phyloP scores from a whole-genome alignment of 2,888 invertebrate genomes.

The Lasioglossum malachurum region DNA sequence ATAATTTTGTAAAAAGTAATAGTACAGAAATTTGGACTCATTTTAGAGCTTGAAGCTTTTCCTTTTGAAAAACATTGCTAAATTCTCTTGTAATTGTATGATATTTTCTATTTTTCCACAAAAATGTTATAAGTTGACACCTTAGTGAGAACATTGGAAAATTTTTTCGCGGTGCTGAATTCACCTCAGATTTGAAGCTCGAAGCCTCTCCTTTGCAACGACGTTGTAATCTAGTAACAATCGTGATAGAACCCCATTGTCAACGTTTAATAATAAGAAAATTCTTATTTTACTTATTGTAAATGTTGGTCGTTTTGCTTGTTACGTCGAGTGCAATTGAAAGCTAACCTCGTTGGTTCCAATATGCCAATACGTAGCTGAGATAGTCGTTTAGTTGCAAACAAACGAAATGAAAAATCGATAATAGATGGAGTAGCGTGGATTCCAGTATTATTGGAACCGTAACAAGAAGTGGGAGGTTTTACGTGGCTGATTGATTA shows the following conservation, averaged over 20 bases:
- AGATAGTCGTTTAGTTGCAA: constrained; percentile 7
- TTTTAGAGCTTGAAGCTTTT: too few species aligned
- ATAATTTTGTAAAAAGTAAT: not conserved
- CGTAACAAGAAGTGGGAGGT: constrained; percentile 7
- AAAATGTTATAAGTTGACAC: too few species aligned
- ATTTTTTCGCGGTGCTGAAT: too few species aligned
- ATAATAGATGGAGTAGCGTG: not conserved
- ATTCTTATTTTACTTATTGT: not conserved
- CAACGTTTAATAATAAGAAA: not conserved
- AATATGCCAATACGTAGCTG: not conserved
- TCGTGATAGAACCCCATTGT: not conserved
- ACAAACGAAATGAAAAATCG: constrained; percentile 6
- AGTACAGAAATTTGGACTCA: not conserved
- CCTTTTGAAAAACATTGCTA: too few species aligned
- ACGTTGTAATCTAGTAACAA: not conserved
- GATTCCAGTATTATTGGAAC: constrained; percentile 7
- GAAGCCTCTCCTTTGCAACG: too few species aligned
- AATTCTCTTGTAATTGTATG: too few species aligned
- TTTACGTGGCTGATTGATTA: constrained; percentile 8
- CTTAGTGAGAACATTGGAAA: too few species aligned
- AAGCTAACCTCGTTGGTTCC: not conserved
- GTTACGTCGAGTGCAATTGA: not conserved
- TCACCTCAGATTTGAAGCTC: too few species aligned
- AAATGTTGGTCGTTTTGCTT: not conserved
- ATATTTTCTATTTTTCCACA: too few species aligned